phyloP scores from a whole-genome alignment of 2,797 vertebrate genomes.

The Acridotheres tristis region DNA sequence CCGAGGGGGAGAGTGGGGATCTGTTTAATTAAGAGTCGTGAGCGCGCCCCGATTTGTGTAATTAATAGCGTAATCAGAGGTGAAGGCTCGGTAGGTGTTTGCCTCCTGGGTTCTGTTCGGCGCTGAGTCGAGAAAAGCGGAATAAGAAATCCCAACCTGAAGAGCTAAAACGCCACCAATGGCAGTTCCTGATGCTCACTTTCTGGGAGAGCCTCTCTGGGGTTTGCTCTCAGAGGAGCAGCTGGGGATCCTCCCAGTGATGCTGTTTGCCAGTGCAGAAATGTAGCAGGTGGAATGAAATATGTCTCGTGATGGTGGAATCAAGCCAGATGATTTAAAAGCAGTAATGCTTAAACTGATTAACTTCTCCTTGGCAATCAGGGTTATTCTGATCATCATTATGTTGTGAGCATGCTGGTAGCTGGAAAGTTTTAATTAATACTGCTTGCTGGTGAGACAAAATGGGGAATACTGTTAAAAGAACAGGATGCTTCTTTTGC shows the following conservation, averaged over 20 bases:
- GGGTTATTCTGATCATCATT: slow-evolving; percentile 29
- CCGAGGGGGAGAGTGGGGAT: background rate
- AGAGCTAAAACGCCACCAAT: background rate
- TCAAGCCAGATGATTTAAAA: slow-evolving; percentile 29
- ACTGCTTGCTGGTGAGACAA: background rate
- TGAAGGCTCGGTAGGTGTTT: background rate
- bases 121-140: background rate
- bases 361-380: slow-evolving; percentile 28
- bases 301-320: background rate
- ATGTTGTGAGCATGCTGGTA: background rate
- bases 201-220: background rate
- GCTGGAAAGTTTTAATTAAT: slow-evolving; percentile 39
- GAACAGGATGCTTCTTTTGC: background rate
- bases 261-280: background rate
- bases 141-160: background rate
- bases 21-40: background rate
- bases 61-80: background rate
- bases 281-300: background rate
- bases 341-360: slow-evolving; percentile 32
- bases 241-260: background rate
- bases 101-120: slow-evolving; percentile 8
- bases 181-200: background rate
- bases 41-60: background rate
- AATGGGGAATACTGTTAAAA: background rate
- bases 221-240: background rate